phyloP scores from a whole-genome alignment of 1,140 invertebrate genomes.

The Limonius californicus region DNA sequence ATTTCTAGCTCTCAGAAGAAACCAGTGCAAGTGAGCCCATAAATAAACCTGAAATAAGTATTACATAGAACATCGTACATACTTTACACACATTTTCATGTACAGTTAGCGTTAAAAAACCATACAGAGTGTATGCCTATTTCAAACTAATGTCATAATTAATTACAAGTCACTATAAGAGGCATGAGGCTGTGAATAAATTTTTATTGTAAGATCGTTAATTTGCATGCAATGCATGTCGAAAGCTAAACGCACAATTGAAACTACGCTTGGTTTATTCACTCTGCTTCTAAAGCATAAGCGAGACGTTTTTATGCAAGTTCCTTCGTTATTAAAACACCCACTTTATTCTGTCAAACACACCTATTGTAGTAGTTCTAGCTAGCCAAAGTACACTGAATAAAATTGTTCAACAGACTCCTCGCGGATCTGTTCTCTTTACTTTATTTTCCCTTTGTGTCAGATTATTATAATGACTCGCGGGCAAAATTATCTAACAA shows the following conservation, averaged over 20 bases:
- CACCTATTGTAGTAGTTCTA: slow-evolving; percentile 15
- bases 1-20: neutral
- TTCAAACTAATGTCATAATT: slow-evolving; percentile 2
- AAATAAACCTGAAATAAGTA: neutral
- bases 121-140: neutral
- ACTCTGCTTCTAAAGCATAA: slow-evolving; percentile 35
- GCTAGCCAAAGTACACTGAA: slow-evolving; percentile 24
- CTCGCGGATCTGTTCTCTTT: neutral
- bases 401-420: slow-evolving; percentile 1
- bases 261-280: slow-evolving; percentile 29
- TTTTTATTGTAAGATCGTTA: slow-evolving; percentile 3
- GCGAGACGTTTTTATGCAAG: slow-evolving; percentile 18
- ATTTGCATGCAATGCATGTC: slow-evolving; percentile 2
- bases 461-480: slow-evolving; percentile 10
- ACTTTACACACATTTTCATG: slow-evolving; percentile 15
- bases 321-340: slow-evolving; percentile 22
- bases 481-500: slow-evolving; percentile 2
- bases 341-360: slow-evolving; percentile 18
- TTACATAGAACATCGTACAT: slow-evolving; percentile 8
- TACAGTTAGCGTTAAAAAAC: slow-evolving; percentile 15
- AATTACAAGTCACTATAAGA: neutral
- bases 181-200: slow-evolving; percentile 3
- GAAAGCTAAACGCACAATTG: slow-evolving; percentile 11
- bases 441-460: slow-evolving; percentile 21
- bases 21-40: slow-evolving; percentile 9